A percentile compares a stretch with the other conserved stretches of the same genome.
phyloP scores from a whole-genome alignment of 2,888 invertebrate species.

The Carpatolechia fugitivella region DNA sequence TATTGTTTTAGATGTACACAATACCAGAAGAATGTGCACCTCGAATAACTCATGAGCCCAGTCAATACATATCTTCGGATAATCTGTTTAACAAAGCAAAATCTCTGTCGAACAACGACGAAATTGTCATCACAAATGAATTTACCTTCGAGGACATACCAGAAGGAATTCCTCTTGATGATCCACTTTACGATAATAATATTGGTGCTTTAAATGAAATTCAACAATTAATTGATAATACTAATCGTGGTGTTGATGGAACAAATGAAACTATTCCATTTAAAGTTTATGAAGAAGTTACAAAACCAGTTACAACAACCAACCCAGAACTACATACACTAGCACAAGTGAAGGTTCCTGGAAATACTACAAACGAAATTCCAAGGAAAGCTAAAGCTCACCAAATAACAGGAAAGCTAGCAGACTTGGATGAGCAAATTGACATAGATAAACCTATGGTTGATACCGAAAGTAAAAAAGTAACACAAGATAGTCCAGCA shows the following conservation, averaged over 20 bases:
- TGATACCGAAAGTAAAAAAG: background rate
- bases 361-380: background rate
- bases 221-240: background rate
- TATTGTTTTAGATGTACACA: constrained; percentile 54
- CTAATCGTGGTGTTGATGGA: background rate
- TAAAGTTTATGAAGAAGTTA: background rate
- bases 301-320: background rate
- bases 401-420: constrained; percentile 1
- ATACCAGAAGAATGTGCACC: constrained; percentile 70
- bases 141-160: constrained; percentile 64
- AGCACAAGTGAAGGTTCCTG: background rate
- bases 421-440: background rate
- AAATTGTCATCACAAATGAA: constrained; percentile 58
- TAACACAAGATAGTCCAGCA: background rate
- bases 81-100: constrained; percentile 60
- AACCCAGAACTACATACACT: background rate
- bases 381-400: background rate
- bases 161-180: constrained; percentile 64
- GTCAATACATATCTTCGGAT: constrained; percentile 48
- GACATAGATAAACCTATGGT: background rate
- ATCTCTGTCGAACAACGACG: constrained; percentile 46
- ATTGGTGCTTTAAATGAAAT: background rate
- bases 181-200: constrained; percentile 51
- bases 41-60: constrained; percentile 43
- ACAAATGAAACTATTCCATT: background rate